A percentile compares a stretch with the other conserved stretches of the same genome.
Conservation (phyloP, 2,113 vertebrate species). For the Prochilodus magdalenae region DNA sequence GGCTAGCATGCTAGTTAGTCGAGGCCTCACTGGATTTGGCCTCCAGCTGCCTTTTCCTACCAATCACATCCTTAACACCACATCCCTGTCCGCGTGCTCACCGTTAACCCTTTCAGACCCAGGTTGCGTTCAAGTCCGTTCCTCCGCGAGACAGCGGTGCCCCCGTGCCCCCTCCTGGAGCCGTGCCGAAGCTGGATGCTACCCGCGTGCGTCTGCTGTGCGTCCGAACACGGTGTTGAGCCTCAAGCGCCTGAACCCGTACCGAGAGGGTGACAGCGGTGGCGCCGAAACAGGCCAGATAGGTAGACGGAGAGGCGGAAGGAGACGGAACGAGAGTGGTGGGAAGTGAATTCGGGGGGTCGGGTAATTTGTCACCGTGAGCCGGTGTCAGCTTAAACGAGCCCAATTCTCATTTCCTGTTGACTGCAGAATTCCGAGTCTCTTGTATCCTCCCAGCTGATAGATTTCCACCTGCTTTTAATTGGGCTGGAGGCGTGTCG, state of each 20-base stretch:
- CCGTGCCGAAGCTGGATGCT: too few relatives aligned
- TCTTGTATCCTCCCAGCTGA: conserved; percentile 65
- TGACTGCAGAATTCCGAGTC: conserved; percentile 75
- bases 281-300: neutral
- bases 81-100: too few relatives aligned
- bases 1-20: too few relatives aligned
- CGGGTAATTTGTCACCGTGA: conserved; percentile 74
- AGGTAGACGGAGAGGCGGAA: neutral
- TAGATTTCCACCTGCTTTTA: conserved; percentile 78
- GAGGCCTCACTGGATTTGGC: too few relatives aligned
- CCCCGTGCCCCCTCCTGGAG: too few relatives aligned
- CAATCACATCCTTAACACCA: too few relatives aligned
- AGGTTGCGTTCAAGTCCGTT: too few relatives aligned
- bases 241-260: neutral
- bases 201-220: neutral
- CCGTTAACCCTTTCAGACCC: too few relatives aligned
- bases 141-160: too few relatives aligned
- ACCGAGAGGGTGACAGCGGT: neutral
- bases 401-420: conserved; percentile 81
- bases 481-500: conserved; percentile 65
- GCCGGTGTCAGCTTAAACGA: conserved; percentile 76
- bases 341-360: conserved; percentile 42
- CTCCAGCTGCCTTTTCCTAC: too few relatives aligned
- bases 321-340: neutral
- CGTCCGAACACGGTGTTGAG: too few relatives aligned